Evolutionary conservation across 2,888 invertebrate genomes (phyloP), one percentile per base, ranked within the genome.

Genomic region (Ceriagrion tenellum): DNA sequence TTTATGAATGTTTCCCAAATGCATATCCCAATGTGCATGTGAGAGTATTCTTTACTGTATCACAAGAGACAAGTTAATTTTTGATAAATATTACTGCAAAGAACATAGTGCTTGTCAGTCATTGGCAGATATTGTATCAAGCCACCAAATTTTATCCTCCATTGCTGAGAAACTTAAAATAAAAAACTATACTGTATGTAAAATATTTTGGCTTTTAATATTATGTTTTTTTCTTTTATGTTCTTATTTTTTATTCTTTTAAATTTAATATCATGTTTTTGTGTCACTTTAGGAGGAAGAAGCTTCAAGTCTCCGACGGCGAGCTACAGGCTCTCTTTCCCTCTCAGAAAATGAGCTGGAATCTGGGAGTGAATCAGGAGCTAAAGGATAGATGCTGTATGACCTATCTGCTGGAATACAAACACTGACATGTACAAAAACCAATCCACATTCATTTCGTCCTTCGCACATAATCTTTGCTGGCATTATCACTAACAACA

Each of bases 261-360:
- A 4, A 56, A 18, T 4, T n/a, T 4, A 26, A 26, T 69, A n/a
- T 59, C 20, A 26, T 69, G 18, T 69, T 69, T n/a, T 26, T 69
- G 69, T 69, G 20, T 69, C 8, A n/a, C 55, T 59, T 40, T 88
- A 55, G 59, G 74, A 91, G 47, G 63, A 91, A 89, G 93, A 95
- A 35, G 47, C 55, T 47, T 88, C 89, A 90, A 55, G 81, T 81
- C 95, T 97, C 88, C 97, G 98, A 95, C 97, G 97, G 47, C 97
- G 98, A 96, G 98, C 98, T 35, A 98, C 98, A 26, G 98, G 98
- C 90, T 98, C 98, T 2, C 97, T 98, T 26, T 98, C 98, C 10
- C 97, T 98, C 0, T 99, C 98, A 0, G 99, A 99, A 96, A 98
- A 98, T 96, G 99, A 99, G 97, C 97, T 98, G 95, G 98, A 98